Conservation (phyloP, 1,140 invertebrate species). For the Phortica variegata region DNA sequence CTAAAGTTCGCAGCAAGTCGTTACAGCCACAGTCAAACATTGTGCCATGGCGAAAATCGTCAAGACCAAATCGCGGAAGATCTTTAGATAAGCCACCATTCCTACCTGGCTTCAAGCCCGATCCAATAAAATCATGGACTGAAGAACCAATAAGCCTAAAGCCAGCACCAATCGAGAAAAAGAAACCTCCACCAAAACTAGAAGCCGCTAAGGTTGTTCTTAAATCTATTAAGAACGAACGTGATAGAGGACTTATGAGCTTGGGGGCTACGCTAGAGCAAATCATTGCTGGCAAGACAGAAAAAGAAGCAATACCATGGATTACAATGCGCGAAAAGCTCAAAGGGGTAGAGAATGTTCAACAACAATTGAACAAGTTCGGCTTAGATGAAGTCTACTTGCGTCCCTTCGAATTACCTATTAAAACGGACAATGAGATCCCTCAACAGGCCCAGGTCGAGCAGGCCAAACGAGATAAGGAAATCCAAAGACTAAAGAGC, state of each 20-base stretch:
- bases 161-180: slow-evolving; percentile 55
- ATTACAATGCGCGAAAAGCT: slow-evolving; percentile 55
- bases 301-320: slow-evolving; percentile 53
- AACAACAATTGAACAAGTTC: slow-evolving; percentile 49
- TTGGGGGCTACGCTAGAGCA: slow-evolving; percentile 42
- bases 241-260: slow-evolving; percentile 53
- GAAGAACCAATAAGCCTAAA: slow-evolving; percentile 63
- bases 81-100: slow-evolving; percentile 48
- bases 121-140: slow-evolving; percentile 59
- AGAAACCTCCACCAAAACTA: slow-evolving; percentile 48
- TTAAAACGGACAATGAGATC: slow-evolving; percentile 31
- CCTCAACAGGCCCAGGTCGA: slow-evolving; percentile 41
- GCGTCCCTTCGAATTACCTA: slow-evolving; percentile 38
- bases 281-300: slow-evolving; percentile 47
- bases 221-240: slow-evolving; percentile 50
- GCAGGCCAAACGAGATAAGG: slow-evolving; percentile 34
- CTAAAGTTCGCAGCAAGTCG: slow-evolving; percentile 44
- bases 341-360: slow-evolving; percentile 43
- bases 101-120: slow-evolving; percentile 45
- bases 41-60: slow-evolving; percentile 51
- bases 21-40: slow-evolving; percentile 47
- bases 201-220: slow-evolving; percentile 52
- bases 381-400: slow-evolving; percentile 51
- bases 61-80: slow-evolving; percentile 45
- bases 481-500: slow-evolving; percentile 50